These are phyloP conservation scores for Microplitis deprimator DNA, from an alignment of 2,888 invertebrate species.

Conservation along the genomic window DNA sequence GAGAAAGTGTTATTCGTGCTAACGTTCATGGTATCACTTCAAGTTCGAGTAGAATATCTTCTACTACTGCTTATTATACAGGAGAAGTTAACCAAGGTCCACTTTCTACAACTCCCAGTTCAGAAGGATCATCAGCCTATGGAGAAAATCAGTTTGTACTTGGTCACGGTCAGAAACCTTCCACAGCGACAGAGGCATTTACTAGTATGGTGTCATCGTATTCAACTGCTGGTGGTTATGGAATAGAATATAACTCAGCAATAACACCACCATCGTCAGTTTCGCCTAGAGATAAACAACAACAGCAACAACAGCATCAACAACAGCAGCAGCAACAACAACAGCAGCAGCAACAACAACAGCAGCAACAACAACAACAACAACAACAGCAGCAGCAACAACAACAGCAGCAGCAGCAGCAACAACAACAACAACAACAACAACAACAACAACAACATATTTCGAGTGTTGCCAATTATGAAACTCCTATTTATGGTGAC, in stretches of 20 bases:
- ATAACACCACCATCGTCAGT: conserved; percentile 99
- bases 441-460: conserved; percentile 66
- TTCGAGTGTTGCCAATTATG: conserved; percentile 78
- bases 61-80: conserved; percentile 63
- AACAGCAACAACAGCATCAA: conserved; percentile 76
- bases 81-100: conserved; percentile 77
- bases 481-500: conserved; percentile 73
- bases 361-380: conserved; percentile 71
- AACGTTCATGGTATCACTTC: conserved; percentile 79
- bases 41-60: conserved; percentile 65
- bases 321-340: conserved; percentile 69
- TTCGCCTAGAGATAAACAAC: conserved; percentile 89
- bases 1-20: conserved; percentile 95
- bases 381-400: conserved; percentile 81
- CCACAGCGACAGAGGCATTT: conserved; percentile 70
- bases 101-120: conserved; percentile 91
- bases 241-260: conserved; percentile 90
- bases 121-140: conserved; percentile 84
- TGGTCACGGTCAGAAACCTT: conserved; percentile 67
- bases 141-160: conserved; percentile 78
- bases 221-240: conserved; percentile 74
- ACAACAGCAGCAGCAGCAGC: conserved; percentile 72
- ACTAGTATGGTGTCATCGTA: conserved; percentile 76
- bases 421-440: conserved; percentile 78
- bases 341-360: conserved; percentile 67